Evolutionary conservation across 1,140 invertebrate species (phyloP).

Genomic region (Halictus rubicundus): DNA sequence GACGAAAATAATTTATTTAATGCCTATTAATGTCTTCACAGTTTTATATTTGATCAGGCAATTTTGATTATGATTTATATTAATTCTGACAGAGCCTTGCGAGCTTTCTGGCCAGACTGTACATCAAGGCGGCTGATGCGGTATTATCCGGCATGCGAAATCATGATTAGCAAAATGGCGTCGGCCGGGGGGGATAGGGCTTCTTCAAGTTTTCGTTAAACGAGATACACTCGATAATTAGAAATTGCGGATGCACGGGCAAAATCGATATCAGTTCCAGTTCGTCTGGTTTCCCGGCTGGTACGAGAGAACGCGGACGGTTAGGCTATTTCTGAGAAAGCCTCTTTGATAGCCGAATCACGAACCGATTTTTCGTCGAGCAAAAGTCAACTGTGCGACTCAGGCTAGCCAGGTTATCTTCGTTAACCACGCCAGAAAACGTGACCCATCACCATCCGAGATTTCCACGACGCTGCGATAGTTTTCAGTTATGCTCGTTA

Average conservation of each 20-base stretch:
- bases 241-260: not conserved
- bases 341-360: not conserved
- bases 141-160: too few relatives aligned
- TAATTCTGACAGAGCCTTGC: too few relatives aligned
- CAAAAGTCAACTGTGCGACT: too few relatives aligned
- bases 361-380: not conserved
- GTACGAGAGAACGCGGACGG: not conserved
- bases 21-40: too few relatives aligned
- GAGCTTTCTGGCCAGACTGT: too few relatives aligned
- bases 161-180: not conserved
- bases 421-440: not conserved
- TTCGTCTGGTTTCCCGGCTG: not conserved
- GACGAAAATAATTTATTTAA: too few relatives aligned
- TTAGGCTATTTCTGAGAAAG: not conserved
- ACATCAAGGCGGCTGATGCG: too few relatives aligned
- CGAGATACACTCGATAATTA: not conserved
- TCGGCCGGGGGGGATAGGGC: too few relatives aligned
- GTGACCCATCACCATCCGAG: not conserved
- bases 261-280: not conserved
- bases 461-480: not conserved
- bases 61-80: too few relatives aligned
- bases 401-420: not conserved
- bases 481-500: not conserved
- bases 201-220: not conserved
- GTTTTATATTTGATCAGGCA: too few relatives aligned